phyloP scores from a whole-genome alignment of 1,140 invertebrate species.

The Drosophila malerkotliana region DNA sequence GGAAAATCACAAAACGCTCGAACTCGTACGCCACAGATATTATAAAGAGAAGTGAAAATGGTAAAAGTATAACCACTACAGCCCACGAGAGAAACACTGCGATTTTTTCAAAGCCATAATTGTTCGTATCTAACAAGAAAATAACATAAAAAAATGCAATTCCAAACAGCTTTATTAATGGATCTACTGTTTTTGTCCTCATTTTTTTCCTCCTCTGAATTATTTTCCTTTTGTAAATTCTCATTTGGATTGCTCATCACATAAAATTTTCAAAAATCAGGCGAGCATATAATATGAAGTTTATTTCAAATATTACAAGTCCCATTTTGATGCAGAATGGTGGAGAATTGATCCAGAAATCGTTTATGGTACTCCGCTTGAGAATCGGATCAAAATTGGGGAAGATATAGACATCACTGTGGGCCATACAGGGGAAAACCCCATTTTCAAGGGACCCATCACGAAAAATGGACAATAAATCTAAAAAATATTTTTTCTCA shows the following conservation, averaged over 20 bases:
- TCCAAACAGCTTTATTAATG: not conserved
- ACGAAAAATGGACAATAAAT: no score
- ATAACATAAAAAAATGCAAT: not conserved
- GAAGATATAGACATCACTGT: no score
- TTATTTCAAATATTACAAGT: constrained; percentile 11
- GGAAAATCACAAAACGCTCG: constrained; percentile 93
- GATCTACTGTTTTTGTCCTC: not conserved
- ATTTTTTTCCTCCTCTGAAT: not conserved
- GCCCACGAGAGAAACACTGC: constrained; percentile 90
- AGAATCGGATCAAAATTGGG: no score
- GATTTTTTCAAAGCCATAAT: constrained; percentile 86
- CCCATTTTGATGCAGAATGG: no score
- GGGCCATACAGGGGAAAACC: no score
- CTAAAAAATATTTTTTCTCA: no score
- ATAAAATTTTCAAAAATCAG: constrained; percentile 10
- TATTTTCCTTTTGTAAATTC: not conserved
- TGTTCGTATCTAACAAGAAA: not conserved
- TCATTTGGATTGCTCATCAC: not conserved
- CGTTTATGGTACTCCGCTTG: no score
- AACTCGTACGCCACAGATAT: constrained; percentile 89
- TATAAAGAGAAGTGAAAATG: constrained; percentile 91
- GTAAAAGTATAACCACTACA: constrained; percentile 90
- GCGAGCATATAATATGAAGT: constrained; percentile 9
- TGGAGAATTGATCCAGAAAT: no score
- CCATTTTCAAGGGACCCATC: no score